phyloP scores from a whole-genome alignment of 2,797 vertebrate species.

The Acrossocheilus wenchowensis region DNA sequence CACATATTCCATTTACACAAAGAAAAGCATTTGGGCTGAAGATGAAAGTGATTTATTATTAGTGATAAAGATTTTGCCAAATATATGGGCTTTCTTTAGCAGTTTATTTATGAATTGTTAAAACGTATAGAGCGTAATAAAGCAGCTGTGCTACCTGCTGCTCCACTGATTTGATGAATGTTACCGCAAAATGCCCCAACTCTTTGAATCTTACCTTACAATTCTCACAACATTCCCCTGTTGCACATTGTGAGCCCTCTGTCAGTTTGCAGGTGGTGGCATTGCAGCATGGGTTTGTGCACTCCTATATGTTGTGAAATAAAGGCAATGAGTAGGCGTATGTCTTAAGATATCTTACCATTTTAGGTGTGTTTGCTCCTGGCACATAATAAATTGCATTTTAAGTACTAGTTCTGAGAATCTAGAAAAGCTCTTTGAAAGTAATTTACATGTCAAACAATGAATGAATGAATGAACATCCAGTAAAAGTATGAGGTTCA shows the following conservation, averaged over 20 bases:
- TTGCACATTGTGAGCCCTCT: constrained; percentile 68
- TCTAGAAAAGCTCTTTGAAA: neutral
- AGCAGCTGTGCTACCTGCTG: neutral
- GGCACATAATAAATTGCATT: neutral
- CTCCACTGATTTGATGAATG: neutral
- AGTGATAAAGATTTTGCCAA: neutral
- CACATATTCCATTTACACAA: neutral
- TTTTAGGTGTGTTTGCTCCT: neutral
- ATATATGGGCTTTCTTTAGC: neutral
- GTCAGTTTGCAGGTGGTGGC: constrained; percentile 74
- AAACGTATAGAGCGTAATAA: neutral
- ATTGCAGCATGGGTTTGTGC: constrained; percentile 78
- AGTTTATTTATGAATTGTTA: neutral
- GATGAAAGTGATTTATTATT: neutral
- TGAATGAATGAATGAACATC: neutral
- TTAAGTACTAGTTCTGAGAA: neutral
- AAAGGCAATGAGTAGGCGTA: neutral
- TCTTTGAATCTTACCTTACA: constrained; percentile 74
- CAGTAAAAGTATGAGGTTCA: neutral
- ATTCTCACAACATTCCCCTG: constrained; percentile 75
- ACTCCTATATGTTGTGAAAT: constrained; percentile 69
- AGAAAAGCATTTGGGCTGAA: neutral
- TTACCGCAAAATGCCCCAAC: neutral
- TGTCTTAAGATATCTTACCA: neutral
- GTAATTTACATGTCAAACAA: neutral